Evolutionary conservation across 2,113 vertebrate species (phyloP).

Genomic region (Orientallactaga bullata): DNA sequence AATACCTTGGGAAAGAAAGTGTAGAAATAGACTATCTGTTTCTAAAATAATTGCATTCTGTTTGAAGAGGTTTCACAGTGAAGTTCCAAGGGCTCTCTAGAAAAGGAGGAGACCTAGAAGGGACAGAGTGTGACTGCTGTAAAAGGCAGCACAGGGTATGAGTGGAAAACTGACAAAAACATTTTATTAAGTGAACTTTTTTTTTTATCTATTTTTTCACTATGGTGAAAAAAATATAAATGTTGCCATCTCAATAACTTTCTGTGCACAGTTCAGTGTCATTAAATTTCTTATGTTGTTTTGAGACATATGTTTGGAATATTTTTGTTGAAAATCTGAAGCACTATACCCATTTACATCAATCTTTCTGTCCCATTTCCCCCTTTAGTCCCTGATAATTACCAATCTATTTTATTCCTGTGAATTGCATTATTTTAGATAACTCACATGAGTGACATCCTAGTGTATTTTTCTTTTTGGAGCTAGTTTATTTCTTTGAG

Average conservation of each 20-base stretch:
- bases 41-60: not conserved
- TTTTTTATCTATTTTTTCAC: not conserved
- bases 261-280: not conserved
- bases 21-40: not conserved
- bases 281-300: not conserved
- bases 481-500: not conserved
- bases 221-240: not conserved
- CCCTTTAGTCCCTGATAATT: too few relatives aligned
- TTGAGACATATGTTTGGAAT: not conserved
- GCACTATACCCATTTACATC: not conserved
- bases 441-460: not conserved
- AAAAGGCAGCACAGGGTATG: not conserved
- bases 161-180: not conserved
- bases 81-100: fast-evolving
- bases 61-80: not conserved
- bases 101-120: not conserved
- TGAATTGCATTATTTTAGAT: not conserved
- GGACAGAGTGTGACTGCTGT: not conserved
- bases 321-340: not conserved
- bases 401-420: not conserved
- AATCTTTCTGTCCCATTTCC: not conserved
- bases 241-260: not conserved
- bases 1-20: not conserved
- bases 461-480: not conserved
- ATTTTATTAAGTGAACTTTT: not conserved